Evolutionary conservation across 1,140 invertebrate species (phyloP), one percentile per base, ranked within the genome.

Genomic region (Sitobion miscanthi): DNA sequence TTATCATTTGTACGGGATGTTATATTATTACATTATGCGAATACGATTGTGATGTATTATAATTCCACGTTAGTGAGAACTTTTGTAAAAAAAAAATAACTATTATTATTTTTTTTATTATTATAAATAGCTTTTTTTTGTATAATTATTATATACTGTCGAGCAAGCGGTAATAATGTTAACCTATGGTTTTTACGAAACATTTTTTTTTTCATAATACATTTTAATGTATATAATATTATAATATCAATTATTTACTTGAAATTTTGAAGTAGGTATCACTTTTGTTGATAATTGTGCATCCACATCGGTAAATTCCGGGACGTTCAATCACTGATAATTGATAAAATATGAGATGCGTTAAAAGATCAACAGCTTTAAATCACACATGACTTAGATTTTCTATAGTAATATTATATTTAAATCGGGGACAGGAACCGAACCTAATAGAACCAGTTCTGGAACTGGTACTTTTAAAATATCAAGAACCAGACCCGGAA

Each of bases 81-180:
- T 77, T 77, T 77, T 62, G 57, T 30, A 30, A 30, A 62, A 62
- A 62, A 69, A 69, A 69, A 69, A 57, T 8, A 57, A 7, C 9
- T 69, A 69, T 69, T n/a, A 77, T 77, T 77, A 17, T n/a, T 77
- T 69, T 69, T n/a, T 77, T 69, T 69, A 77, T 77, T 77, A n/a
- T 77, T 77, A 77, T 77, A 77, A 77, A 77, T 77, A 77, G 62
- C 30, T 77, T 77, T 69, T 62, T 62, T 77, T 77, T 35, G 14
- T 77, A 77, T 35, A 77, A 77, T 77, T 77, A 77, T 77, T 77
- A 77, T 77, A 77, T 77, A 77, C 62, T 77, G 62, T 77, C 62
- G n/a, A 77, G 62, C n/a, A 77, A 77, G 62, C 14, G 30, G 62
- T 77, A 77, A 77, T n/a, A 77, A 77, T 77, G 30, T 77, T 77